Percentiles rank a stretch among this genome's conserved stretches.
phyloP scores from a whole-genome alignment of 2,888 invertebrate species.

The Drosophila longiperda region DNA sequence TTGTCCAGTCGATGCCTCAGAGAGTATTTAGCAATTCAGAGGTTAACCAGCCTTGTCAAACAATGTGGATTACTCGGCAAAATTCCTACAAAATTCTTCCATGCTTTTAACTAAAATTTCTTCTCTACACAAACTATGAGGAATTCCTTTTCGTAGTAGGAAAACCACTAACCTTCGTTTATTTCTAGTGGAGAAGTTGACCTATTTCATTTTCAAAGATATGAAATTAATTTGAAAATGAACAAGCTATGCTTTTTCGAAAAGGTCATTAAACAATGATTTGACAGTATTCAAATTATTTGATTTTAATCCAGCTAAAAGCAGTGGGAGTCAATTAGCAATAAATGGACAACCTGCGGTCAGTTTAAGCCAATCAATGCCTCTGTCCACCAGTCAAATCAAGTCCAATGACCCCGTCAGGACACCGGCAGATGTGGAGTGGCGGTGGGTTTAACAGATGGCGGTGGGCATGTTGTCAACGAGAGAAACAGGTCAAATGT shows the following conservation, averaged over 20 bases:
- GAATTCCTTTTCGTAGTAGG: background rate
- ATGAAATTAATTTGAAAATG: background rate
- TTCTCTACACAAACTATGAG: background rate
- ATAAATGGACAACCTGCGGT: constrained; percentile 52
- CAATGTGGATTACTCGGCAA: background rate
- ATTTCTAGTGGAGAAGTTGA: background rate
- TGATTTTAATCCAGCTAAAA: constrained; percentile 6
- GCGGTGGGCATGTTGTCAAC: constrained; percentile 4
- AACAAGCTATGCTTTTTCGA: background rate
- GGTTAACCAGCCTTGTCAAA: background rate
- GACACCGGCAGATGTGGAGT: background rate
- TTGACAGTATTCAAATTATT: constrained; percentile 2
- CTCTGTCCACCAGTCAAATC: constrained; percentile 41
- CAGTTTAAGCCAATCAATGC: constrained; percentile 37
- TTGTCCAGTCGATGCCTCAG: background rate
- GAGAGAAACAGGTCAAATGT: constrained; percentile 1
- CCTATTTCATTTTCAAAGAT: constrained; percentile 11
- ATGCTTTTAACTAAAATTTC: background rate
- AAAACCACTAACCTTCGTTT: background rate
- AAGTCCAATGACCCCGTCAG: constrained; percentile 51
- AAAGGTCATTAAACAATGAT: constrained; percentile 24
- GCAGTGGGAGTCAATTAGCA: constrained; percentile 14
- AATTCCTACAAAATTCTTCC: background rate
- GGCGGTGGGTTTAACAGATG: background rate
- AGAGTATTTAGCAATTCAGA: background rate